Percentiles rank a stretch among this genome's conserved stretches.
Evolutionary conservation across 2,113 vertebrate genomes (phyloP).

Genomic region (Siphamia tubifer): DNA sequence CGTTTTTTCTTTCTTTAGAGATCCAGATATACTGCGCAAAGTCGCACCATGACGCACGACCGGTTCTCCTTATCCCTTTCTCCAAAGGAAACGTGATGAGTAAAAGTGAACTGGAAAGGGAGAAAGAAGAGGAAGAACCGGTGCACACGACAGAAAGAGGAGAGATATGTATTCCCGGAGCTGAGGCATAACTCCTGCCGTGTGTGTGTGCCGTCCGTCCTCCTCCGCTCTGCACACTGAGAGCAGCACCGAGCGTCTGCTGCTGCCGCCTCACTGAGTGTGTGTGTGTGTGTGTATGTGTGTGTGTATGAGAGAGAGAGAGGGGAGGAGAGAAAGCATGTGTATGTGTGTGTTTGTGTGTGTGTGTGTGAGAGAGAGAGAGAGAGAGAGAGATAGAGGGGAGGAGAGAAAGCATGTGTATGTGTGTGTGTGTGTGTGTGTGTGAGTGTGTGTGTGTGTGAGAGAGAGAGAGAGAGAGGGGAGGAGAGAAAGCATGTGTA

Average conservation of each 20-base stretch:
- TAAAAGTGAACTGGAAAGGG: neutral
- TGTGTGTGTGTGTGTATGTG: conserved; percentile 3
- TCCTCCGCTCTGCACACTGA: conserved; percentile 53
- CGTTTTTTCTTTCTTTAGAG: conserved; percentile 18
- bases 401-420: too few species aligned
- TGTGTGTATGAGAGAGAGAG: conserved; percentile 12
- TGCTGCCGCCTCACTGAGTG: conserved; percentile 39
- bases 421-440: too few species aligned
- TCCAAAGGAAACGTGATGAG: neutral
- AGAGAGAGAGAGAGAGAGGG: too few species aligned
- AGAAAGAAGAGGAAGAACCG: neutral
- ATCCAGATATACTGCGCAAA: conserved; percentile 53
- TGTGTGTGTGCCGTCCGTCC: conserved; percentile 20
- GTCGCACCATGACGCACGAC: conserved; percentile 38
- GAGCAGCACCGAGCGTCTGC: conserved; percentile 63
- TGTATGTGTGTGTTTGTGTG: too few species aligned
- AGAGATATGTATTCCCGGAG: conserved; percentile 52
- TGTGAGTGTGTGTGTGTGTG: too few species aligned
- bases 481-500: too few species aligned
- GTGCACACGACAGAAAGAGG: neutral
- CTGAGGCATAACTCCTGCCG: conserved; percentile 65
- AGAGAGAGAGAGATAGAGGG: too few species aligned
- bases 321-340: too few species aligned
- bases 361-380: too few species aligned
- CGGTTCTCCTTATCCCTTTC: neutral